Evolutionary conservation across 1,140 invertebrate species (phyloP).

Genomic region (Atta colombica): DNA sequence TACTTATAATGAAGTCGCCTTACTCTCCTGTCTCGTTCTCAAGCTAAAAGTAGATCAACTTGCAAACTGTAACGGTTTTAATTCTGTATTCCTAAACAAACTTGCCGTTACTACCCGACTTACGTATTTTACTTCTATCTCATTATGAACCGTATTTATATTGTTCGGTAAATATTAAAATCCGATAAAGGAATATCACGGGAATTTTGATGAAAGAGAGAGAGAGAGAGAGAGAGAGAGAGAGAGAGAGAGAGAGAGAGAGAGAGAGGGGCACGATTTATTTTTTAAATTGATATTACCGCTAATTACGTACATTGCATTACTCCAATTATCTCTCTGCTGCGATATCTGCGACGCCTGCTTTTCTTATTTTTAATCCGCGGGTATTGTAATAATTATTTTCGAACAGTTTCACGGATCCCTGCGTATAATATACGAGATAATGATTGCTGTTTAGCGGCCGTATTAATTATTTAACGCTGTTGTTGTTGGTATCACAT

Average conservation of each 20-base stretch:
- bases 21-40: conserved; percentile 2
- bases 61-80: conserved; percentile 42
- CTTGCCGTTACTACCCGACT: conserved; percentile 21
- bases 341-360: background rate
- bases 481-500: conserved; percentile 60
- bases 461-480: conserved; percentile 62
- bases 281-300: conserved; percentile 27
- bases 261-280: background rate
- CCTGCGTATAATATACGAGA: conserved; percentile 42
- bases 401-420: conserved; percentile 20
- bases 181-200: background rate
- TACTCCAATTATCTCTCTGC: conserved; percentile 1
- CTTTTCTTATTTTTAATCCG: background rate
- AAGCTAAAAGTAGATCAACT: conserved; percentile 48
- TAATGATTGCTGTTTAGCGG: conserved; percentile 60
- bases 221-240: background rate
- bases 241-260: background rate
- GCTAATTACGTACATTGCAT: background rate
- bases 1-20: conserved; percentile 44
- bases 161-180: conserved; percentile 12
- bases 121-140: conserved; percentile 40
- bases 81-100: conserved; percentile 57
- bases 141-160: conserved; percentile 30
- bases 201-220: background rate
- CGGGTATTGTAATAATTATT: background rate